Percentiles rank a stretch among this genome's conserved stretches.
phyloP scores from a whole-genome alignment of 2,113 vertebrate species.

The Prunella himalayana region DNA sequence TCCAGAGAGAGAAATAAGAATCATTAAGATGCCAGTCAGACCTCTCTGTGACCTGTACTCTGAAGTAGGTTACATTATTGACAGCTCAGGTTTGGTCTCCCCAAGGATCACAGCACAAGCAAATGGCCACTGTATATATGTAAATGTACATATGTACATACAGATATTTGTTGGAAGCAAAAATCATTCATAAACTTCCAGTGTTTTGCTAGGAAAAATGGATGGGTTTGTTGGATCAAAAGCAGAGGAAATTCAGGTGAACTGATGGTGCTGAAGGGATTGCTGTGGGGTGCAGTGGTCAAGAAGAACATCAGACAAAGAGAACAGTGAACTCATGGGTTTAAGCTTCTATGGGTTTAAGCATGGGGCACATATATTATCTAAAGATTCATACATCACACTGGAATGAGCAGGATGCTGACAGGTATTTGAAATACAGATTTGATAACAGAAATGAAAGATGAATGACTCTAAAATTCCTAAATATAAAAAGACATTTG shows the following conservation, averaged over 20 bases:
- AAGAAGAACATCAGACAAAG: not conserved
- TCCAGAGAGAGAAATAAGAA: not conserved
- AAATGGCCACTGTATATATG: not conserved
- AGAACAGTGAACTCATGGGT: not conserved
- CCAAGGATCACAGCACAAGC: not conserved
- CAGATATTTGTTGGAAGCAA: not conserved
- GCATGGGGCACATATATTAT: not conserved
- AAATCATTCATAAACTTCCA: not conserved
- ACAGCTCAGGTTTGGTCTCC: not conserved
- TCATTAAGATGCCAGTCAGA: not conserved
- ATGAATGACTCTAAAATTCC: conserved; percentile 43
- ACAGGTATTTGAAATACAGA: conserved; percentile 25
- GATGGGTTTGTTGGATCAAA: not conserved
- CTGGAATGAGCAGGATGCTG: not conserved
- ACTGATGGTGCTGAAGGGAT: not conserved
- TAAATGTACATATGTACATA: not conserved
- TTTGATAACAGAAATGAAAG: conserved; percentile 67
- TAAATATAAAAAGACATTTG: conserved; percentile 46
- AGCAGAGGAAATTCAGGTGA: not conserved
- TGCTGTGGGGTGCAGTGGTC: not conserved
- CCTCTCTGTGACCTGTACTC: not conserved
- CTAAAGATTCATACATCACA: not conserved
- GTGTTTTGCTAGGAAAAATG: not conserved
- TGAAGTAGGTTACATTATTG: not conserved
- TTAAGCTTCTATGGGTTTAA: not conserved